Evolutionary conservation across 1,140 invertebrate genomes (phyloP), one percentile per base, ranked within the genome.

Genomic region (Aphelinus certus): DNA sequence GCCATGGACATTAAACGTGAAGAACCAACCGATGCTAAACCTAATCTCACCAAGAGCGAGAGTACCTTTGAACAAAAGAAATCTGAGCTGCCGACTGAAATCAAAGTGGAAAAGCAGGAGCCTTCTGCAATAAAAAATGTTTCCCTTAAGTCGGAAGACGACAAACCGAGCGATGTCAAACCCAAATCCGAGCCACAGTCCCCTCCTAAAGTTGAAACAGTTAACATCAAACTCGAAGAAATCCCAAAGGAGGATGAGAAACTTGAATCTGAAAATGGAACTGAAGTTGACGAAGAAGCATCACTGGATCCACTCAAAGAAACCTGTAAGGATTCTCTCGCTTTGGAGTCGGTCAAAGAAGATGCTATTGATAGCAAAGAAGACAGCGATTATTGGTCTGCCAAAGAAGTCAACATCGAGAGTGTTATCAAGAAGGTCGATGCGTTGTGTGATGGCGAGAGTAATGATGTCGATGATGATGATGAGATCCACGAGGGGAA

Each of bases 401-500:
- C 92, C 1, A 94, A 94, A 84, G 93, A 94, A 79, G 89, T 94
- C 1, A 93, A 93, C 79, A 93, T 94, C 71, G 93, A 94, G 77
- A 94, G 92, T 48, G 93, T 95, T 10, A 94, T 95, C 67, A 93
- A 94, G 83, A 93, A 93, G 75, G 91, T 93, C 0, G 92, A 93
- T 79, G 92, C 92, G 3, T 77, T 91, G 0, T 91, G 90, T 65
- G 87, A 88, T 26, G 81, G 77, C 1, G 87, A 87, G 9, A 78
- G 71, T 0, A 87, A 85, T 46, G 87, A 87, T 1, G 66, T 79
- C 1, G 85, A 83, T 0, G 83, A 85, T 0, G 83, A 86, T 2
- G 70, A 76, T 3, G 77, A 79, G 48, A 72, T 45, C 55, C 81
- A 81, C 1, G 81, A 81, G 1, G 66, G 62, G 0, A 79, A 79